phyloP scores from a whole-genome alignment of 2,113 vertebrate species.

The Scomber colias region DNA sequence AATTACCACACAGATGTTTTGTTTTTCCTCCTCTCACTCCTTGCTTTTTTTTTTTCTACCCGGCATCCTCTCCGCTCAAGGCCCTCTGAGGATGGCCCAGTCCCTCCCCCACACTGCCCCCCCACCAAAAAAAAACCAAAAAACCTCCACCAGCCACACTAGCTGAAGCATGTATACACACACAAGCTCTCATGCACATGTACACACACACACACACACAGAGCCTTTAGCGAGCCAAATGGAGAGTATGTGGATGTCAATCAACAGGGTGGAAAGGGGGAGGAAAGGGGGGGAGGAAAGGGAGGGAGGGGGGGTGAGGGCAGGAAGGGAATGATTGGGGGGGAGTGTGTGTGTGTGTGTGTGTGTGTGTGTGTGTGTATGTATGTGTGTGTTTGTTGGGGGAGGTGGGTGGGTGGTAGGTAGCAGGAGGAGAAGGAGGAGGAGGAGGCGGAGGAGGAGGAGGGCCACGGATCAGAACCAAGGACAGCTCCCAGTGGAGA shows the following conservation, averaged over 20 bases:
- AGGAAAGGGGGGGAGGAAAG: neutral
- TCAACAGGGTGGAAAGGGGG: conserved; percentile 65
- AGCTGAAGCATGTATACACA: conserved; percentile 11
- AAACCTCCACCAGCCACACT: conserved; percentile 50
- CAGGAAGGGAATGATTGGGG: conserved; percentile 12
- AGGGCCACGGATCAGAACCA: conserved; percentile 80
- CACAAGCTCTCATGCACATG: neutral
- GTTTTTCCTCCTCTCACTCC: conserved; percentile 60
- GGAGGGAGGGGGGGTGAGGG: neutral
- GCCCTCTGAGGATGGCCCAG: conserved; percentile 69
- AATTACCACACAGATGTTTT: conserved; percentile 87
- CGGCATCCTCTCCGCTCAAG: conserved; percentile 65
- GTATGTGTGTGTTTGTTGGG: conserved; percentile 8
- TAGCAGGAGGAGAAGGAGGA: conserved; percentile 33
- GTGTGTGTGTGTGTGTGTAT: neutral
- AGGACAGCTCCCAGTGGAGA: conserved; percentile 80
- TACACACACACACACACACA: neutral
- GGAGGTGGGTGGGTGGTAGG: neutral
- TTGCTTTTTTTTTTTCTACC: conserved; percentile 45
- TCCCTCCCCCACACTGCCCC: conserved; percentile 42
- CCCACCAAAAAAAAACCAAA: conserved; percentile 10
- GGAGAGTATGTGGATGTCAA: conserved; percentile 78
- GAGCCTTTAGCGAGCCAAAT: conserved; percentile 68
- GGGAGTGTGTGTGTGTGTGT: neutral
- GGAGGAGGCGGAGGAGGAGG: conserved; percentile 29